These are phyloP conservation scores for Stichodactyla mertensii DNA, from an alignment of 64 coral and sea anemone species.

Conservation along the genomic window DNA sequence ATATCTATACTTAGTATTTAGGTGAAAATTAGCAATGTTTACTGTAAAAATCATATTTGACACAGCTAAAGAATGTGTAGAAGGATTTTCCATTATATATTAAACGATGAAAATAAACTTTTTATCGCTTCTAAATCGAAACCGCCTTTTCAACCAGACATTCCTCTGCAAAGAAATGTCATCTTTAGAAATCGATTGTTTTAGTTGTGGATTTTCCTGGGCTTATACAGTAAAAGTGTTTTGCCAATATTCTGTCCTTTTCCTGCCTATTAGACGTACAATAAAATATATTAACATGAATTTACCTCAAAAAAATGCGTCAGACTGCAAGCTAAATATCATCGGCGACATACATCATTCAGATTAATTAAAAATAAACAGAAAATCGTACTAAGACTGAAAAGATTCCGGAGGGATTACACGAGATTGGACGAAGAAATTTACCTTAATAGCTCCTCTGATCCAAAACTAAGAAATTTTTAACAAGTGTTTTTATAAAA, in stretches of 20 bases:
- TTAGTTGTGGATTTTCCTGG: background rate
- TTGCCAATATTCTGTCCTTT: background rate
- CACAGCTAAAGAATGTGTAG: background rate
- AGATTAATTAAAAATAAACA: background rate
- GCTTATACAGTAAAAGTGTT: background rate
- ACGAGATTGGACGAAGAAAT: background rate
- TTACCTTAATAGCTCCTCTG: background rate
- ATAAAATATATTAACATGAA: background rate
- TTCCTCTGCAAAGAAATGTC: too few species aligned
- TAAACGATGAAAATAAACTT: background rate
- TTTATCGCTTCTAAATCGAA: too few species aligned
- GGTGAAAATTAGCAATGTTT: background rate
- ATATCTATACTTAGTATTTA: background rate
- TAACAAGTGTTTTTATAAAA: too few species aligned
- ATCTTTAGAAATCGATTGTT: background rate
- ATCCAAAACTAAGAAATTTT: background rate
- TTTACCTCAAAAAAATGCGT: background rate
- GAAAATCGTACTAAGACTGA: background rate
- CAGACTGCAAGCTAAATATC: background rate
- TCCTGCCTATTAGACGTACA: background rate
- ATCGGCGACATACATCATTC: background rate
- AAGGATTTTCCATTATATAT: background rate
- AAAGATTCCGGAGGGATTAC: background rate
- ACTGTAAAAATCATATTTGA: background rate
- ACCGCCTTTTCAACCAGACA: too few species aligned